These are phyloP conservation scores for Dissostichus mawsoni DNA, from an alignment of 2,113 vertebrate genomes.

Conservation along the genomic window DNA sequence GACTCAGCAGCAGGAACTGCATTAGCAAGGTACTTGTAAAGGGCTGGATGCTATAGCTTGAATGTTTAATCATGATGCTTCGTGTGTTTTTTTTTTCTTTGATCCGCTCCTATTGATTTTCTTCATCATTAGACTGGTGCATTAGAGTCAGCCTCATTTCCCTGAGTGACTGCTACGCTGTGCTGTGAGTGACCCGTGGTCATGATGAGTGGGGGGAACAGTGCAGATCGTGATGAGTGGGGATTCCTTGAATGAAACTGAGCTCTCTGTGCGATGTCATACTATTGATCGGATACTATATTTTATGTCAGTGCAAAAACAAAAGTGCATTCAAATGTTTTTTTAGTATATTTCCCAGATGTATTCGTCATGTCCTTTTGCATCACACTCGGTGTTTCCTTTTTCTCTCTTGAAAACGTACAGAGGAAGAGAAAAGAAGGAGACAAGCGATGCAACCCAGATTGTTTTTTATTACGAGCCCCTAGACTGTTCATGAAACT, in stretches of 20 bases:
- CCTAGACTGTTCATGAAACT: slow-evolving; percentile 24
- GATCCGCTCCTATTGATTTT: slow-evolving; percentile 48
- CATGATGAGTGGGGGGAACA: neutral
- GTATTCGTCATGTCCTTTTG: neutral
- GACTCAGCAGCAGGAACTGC: neutral
- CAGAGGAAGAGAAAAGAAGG: neutral
- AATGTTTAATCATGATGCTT: slow-evolving; percentile 11
- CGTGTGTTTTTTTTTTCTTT: neutral
- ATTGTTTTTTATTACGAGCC: slow-evolving; percentile 38
- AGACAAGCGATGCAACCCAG: slow-evolving; percentile 2
- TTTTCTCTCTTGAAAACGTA: neutral
- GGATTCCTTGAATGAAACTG: slow-evolving; percentile 70
- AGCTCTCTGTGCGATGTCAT: slow-evolving; percentile 51
- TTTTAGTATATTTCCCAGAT: neutral
- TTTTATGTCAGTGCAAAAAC: neutral
- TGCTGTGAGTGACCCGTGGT: slow-evolving; percentile 31
- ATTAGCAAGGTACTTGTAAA: neutral
- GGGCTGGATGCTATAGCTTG: neutral
- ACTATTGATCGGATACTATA: slow-evolving; percentile 20
- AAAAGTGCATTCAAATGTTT: neutral
- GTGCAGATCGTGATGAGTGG: slow-evolving; percentile 22
- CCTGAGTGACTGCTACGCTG: slow-evolving; percentile 32
- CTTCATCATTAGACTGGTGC: slow-evolving; percentile 48
- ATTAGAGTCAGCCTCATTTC: slow-evolving; percentile 54
- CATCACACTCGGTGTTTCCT: neutral